A percentile compares a stretch with the other conserved stretches of the same genome.
These are phyloP conservation scores for Pediacus dermestoides DNA, from an alignment of 2,888 invertebrate species.

Conservation along the genomic window DNA sequence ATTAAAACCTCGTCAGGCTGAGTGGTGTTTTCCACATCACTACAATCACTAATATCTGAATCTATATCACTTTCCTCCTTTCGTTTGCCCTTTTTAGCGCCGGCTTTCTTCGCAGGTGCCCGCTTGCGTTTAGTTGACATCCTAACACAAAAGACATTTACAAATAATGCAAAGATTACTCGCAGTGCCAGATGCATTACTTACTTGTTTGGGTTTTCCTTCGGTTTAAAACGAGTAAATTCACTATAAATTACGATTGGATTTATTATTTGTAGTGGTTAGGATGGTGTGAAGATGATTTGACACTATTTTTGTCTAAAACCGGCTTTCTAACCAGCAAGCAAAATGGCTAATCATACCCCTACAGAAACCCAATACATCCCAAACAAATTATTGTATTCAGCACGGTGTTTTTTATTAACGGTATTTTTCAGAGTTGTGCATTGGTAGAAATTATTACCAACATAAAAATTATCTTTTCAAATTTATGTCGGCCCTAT, in stretches of 20 bases:
- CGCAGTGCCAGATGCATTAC: neutral
- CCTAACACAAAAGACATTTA: constrained; percentile 1
- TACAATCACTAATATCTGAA: constrained; percentile 47
- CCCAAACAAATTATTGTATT: constrained; percentile 37
- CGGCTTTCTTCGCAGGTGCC: constrained; percentile 42
- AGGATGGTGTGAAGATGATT: neutral
- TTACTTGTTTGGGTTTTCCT: neutral
- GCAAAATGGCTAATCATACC: constrained; percentile 41
- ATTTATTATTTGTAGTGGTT: neutral
- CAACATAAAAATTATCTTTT: constrained; percentile 29
- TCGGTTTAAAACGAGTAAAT: neutral
- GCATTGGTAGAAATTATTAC: constrained; percentile 28
- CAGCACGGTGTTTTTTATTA: constrained; percentile 38
- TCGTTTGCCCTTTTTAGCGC: constrained; percentile 42
- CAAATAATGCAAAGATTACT: neutral
- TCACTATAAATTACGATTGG: neutral
- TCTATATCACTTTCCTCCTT: constrained; percentile 49
- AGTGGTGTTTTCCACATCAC: constrained; percentile 44
- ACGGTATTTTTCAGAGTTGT: constrained; percentile 32
- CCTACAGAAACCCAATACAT: constrained; percentile 29
- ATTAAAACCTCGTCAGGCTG: constrained; percentile 56
- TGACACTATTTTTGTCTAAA: constrained; percentile 13
- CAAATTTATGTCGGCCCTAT: constrained; percentile 14
- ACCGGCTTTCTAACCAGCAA: constrained; percentile 30
- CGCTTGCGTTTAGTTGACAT: constrained; percentile 47